Evolutionary conservation across 2,113 vertebrate genomes (phyloP), one percentile per base, ranked within the genome.

Genomic region (Oreocharis arfaki): DNA sequence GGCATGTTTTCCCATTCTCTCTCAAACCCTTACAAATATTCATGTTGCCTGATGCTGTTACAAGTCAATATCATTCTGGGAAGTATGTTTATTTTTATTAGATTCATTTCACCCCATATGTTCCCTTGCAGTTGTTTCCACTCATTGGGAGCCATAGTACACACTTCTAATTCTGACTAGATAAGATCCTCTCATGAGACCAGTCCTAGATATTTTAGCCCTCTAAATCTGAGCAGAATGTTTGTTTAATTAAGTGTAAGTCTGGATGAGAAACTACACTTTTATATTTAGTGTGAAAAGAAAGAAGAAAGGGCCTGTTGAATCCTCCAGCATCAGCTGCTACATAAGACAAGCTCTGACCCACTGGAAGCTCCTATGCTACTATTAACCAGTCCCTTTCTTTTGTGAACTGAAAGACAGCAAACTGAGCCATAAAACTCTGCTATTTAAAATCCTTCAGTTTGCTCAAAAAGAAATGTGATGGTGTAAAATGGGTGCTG

Each of bases 41-140:
- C 18, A 3, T 56, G 41, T 60, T 1, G 4, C 23, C 28, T 76
- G 28, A 61, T 79, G 37, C 11, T 81, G 32, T 59, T 92, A 60
- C 26, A 71, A 87, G 74, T 92, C 87, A 84, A 39, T 76, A 85
- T 46, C 53, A 53, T 44, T 84, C 52, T 56, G 55, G 75, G 79
- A 93, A 92, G 17, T 46, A 24, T 73, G 23, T 61, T 93, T 71
- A 61, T 91, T 84, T 92, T 84, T 84, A 82, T 92, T 91, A 69
- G 64, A 79, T 79, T 78, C 0, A 60, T 87, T 87, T 89, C 9
- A 78, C 68, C 21, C 77, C 81, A 18, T 89, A 84, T 87, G 52
- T 52, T 92, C 28, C 32, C 30, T 81, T 84, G 22, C 37, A 91
- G 57, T 74, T 91, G 33, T 81, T 83, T 89, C 49, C 37, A 71